phyloP scores from a whole-genome alignment of 2,888 invertebrate species.

The Aquatica leii region DNA sequence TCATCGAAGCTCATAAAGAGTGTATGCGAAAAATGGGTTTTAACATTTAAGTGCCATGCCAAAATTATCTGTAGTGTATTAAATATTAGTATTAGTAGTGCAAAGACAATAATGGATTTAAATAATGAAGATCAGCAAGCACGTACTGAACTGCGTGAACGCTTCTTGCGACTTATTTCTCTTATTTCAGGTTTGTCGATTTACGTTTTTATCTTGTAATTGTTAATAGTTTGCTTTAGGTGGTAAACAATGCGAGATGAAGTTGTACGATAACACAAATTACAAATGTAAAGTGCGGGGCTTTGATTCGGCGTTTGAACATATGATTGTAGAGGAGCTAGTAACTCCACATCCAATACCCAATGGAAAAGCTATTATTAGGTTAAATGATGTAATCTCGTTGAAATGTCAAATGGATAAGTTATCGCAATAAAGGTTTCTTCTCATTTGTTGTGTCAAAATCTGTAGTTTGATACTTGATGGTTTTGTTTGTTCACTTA shows the following conservation, averaged over 20 bases:
- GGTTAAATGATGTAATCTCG: constrained; percentile 53
- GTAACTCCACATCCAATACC: constrained; percentile 47
- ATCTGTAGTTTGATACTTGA: too few relatives aligned
- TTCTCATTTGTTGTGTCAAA: too few relatives aligned
- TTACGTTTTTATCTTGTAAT: not conserved
- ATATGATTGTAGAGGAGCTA: constrained; percentile 54
- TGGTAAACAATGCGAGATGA: constrained; percentile 47
- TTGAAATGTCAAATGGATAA: constrained; percentile 41
- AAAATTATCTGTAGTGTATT: constrained; percentile 20
- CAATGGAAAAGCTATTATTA: constrained; percentile 49
- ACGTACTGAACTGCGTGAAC: constrained; percentile 52
- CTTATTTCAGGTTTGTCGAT: constrained; percentile 49
- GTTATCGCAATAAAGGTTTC: not conserved
- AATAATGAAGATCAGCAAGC: constrained; percentile 45
- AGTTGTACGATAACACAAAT: constrained; percentile 52
- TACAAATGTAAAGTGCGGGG: constrained; percentile 52
- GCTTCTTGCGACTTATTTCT: constrained; percentile 52
- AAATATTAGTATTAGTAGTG: not conserved
- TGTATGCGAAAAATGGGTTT: constrained; percentile 98
- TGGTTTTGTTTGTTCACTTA: too few relatives aligned
- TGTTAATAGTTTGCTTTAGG: constrained; percentile 11
- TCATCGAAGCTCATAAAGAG: constrained; percentile 95
- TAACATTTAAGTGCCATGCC: constrained; percentile 76
- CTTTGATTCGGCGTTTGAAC: constrained; percentile 52
- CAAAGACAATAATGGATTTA: constrained; percentile 12